A percentile compares a stretch with the other conserved stretches of the same genome.
Evolutionary conservation across 2,797 vertebrate species (phyloP).

Genomic region (Alauda arvensis): DNA sequence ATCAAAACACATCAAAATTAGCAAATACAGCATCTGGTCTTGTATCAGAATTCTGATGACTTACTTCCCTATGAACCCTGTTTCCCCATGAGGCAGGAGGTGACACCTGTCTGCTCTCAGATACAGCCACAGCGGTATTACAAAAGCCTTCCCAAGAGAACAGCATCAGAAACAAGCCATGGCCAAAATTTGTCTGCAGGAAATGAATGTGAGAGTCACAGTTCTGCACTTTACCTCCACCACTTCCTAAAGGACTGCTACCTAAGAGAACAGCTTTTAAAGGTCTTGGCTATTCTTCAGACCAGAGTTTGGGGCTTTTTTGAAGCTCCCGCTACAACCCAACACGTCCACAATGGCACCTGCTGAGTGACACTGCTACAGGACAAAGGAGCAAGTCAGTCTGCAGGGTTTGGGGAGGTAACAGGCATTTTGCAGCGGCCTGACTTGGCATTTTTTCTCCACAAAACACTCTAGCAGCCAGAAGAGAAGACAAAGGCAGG

Average conservation of each 20-base stretch:
- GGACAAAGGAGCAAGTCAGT: not conserved
- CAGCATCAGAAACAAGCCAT: not conserved
- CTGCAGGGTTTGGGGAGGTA: not conserved
- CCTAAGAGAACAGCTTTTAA: not conserved
- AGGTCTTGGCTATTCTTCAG: not conserved
- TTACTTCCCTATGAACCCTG: not conserved
- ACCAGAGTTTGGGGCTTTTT: not conserved
- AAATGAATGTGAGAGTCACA: not conserved
- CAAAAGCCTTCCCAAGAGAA: not conserved
- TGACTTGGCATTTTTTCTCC: not conserved
- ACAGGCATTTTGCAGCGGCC: not conserved
- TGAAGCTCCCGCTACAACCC: not conserved
- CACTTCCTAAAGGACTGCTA: not conserved
- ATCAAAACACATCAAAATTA: not conserved
- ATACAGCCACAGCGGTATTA: not conserved
- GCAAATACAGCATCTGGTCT: not conserved
- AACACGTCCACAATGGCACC: rapidly evolving
- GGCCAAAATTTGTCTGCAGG: not conserved
- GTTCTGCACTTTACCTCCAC: not conserved
- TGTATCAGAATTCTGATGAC: not conserved
- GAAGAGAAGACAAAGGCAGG: not conserved
- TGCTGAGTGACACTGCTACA: not conserved
- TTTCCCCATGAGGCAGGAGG: not conserved
- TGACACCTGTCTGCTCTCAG: not conserved
- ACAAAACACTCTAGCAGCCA: not conserved